Base-by-base conservation (phyloP, 2,888 invertebrate species). In the Trichopoda pennipes region DNA sequence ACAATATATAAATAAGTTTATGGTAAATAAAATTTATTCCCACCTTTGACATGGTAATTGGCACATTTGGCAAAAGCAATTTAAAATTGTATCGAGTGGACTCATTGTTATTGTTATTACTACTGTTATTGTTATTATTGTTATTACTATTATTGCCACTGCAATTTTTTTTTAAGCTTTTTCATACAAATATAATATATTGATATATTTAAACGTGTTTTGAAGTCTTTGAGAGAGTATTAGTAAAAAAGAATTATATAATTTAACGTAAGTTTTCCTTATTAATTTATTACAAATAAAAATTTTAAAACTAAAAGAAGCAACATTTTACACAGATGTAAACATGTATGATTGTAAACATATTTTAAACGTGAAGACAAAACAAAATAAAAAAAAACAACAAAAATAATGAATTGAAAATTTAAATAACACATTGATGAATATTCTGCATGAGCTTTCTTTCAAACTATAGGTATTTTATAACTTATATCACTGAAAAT, bases 41-140 rank as follows among this genome's bases (percentile, higher is more conserved):
- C 86, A 86, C 87, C 87, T 87, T 83, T 84, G 84, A 84, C 87
- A 87, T 83, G 87, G 84, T 80, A 84, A 81, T 84, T 85, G 85
- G 81, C 87, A 87, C 85, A 81, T 84, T 75, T 85, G 81, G 81
- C 87, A 86, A 79, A 87, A 87, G 80, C 87, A 87, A 86, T 85
- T 86, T 60, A 87, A 84, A 79, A 87, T 80, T 77, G 85, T 86
- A 84, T 87, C 86, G 73, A 87, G 84, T 55, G 87, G 86, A 84
- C 84, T 85, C 87, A 86, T 85, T 73, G 81, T 84, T 75, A 74
- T 72, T 77, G 75, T 28, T 51, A 60, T 3, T 38, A 12, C 3
- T 38, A 38, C 12, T 12, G 38, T 28, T 28, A 28, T 6, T 28
- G 28, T 28, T 28, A 84, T 85, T 86, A 86, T 85, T 73, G 81